Evolutionary conservation across 2,888 invertebrate genomes (phyloP).

Genomic region (Harmothoe impar): DNA sequence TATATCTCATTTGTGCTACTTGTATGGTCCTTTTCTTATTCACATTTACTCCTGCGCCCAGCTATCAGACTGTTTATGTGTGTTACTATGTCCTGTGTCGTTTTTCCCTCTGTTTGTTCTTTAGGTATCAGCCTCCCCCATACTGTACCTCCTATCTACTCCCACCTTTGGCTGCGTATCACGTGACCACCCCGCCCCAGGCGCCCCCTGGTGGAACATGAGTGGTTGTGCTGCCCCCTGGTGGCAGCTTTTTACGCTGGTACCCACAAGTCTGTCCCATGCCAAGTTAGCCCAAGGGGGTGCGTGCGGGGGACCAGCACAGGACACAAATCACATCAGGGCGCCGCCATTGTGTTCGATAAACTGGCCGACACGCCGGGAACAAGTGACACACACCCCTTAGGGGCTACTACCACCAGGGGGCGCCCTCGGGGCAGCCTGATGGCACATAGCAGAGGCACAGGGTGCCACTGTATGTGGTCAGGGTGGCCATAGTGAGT

Average conservation of each 20-base stretch:
- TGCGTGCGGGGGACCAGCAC: background rate
- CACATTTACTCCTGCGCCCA: too few species aligned
- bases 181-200: background rate
- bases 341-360: background rate
- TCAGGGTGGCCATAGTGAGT: too few species aligned
- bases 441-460: background rate
- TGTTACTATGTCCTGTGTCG: too few species aligned
- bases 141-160: too few species aligned
- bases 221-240: background rate
- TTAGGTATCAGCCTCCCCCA: too few species aligned
- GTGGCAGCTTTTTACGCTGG: background rate
- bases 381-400: constrained; percentile 13
- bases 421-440: background rate
- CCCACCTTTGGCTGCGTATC: background rate
- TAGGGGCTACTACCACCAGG: background rate
- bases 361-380: background rate
- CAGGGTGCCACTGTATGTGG: too few species aligned
- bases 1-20: too few species aligned
- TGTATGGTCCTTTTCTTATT: too few species aligned
- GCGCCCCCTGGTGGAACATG: constrained; percentile 15
- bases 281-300: background rate
- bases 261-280: background rate
- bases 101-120: too few species aligned
- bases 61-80: too few species aligned
- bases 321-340: constrained; percentile 32